phyloP scores from a whole-genome alignment of 2,113 vertebrate species.

The Saiga tatarica region DNA sequence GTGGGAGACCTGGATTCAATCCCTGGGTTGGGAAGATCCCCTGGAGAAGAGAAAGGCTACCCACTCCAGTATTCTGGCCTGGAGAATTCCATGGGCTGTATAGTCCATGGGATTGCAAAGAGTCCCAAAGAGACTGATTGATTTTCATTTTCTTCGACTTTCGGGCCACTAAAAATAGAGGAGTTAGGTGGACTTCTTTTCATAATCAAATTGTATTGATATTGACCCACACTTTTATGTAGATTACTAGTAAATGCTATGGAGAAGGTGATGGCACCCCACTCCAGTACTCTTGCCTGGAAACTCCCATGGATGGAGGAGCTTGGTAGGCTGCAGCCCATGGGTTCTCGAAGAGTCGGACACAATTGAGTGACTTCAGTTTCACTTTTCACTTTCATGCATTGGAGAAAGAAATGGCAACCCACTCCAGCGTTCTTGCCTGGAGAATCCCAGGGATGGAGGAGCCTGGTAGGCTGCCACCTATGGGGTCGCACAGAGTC shows the following conservation, averaged over 20 bases:
- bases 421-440: too few species aligned
- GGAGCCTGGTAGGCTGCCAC: too few species aligned
- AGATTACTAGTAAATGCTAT: background rate
- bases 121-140: background rate
- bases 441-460: too few species aligned
- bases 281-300: too few species aligned
- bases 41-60: background rate
- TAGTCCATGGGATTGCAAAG: background rate
- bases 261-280: too few species aligned
- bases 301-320: too few species aligned
- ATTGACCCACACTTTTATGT: background rate
- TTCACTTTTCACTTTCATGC: too few species aligned
- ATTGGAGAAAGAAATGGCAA: too few species aligned
- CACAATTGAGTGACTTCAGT: too few species aligned
- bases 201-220: background rate
- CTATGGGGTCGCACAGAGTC: too few species aligned
- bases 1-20: background rate
- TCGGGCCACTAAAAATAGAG: background rate
- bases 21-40: background rate
- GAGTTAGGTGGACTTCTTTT: background rate
- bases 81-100: background rate
- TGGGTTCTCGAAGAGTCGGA: fast-evolving
- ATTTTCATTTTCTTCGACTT: background rate
- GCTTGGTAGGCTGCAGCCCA: too few species aligned
- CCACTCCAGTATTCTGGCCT: background rate